Percentiles rank a stretch among this genome's conserved stretches.
Evolutionary conservation across 2,113 vertebrate genomes (phyloP).

Genomic region (Galbula dea): DNA sequence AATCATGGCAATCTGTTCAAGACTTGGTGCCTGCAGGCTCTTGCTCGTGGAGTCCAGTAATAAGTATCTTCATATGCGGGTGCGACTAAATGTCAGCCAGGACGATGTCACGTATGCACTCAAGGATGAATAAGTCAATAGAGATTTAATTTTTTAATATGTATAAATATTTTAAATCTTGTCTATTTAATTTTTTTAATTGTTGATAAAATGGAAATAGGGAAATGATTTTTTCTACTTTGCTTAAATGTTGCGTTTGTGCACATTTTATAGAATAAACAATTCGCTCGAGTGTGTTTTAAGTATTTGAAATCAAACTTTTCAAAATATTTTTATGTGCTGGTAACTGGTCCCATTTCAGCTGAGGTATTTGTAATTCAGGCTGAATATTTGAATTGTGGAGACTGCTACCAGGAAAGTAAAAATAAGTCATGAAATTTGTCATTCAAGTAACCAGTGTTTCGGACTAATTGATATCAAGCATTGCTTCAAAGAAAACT

Average conservation of each 20-base stretch:
- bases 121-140: conserved; percentile 73
- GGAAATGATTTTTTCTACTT: not conserved
- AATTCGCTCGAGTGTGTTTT: not conserved
- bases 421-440: too few relatives aligned
- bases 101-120: conserved; percentile 88
- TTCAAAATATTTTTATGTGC: not conserved
- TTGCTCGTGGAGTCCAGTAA: conserved; percentile 83
- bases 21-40: conserved; percentile 84
- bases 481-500: too few relatives aligned
- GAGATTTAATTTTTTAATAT: not conserved
- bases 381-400: not conserved
- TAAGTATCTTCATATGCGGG: conserved; percentile 81
- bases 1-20: conserved; percentile 79
- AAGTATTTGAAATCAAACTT: not conserved
- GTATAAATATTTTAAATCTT: not conserved
- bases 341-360: not conserved
- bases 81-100: conserved; percentile 91
- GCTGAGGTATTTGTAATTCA: not conserved
- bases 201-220: not conserved
- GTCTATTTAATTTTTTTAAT: not conserved
- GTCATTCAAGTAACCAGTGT: too few relatives aligned
- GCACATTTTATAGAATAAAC: conserved; percentile 25
- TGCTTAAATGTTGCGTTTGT: not conserved
- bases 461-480: too few relatives aligned
- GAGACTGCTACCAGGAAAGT: too few relatives aligned